A percentile compares a stretch with the other conserved stretches of the same genome.
Evolutionary conservation across 2,113 vertebrate genomes (phyloP).

Genomic region (Heptranchias perlo): DNA sequence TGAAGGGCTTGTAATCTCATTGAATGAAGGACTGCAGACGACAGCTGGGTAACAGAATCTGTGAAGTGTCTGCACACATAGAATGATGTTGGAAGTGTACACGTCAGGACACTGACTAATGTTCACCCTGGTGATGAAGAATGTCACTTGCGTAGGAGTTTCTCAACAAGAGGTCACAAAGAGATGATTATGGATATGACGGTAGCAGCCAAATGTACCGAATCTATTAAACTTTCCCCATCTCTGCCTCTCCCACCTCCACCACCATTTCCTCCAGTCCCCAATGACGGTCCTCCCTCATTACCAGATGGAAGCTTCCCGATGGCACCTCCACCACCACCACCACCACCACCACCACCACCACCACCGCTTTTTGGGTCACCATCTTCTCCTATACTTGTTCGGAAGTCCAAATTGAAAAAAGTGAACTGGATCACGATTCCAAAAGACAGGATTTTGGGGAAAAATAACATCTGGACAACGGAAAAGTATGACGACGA

Average conservation of each 20-base stretch:
- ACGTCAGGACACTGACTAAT: background rate
- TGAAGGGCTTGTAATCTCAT: background rate
- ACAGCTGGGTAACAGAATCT: background rate
- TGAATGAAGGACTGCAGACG: background rate
- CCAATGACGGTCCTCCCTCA: background rate
- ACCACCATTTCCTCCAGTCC: background rate
- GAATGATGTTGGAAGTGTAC: background rate
- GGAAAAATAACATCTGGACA: slow-evolving; percentile 28
- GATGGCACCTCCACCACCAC: background rate
- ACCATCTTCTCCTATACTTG: background rate
- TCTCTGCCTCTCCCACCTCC: background rate
- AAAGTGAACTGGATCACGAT: slow-evolving; percentile 21
- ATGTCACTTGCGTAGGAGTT: background rate
- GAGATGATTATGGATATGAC: slow-evolving; percentile 2
- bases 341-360: background rate
- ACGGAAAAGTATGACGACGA: slow-evolving; percentile 13
- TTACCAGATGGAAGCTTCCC: background rate
- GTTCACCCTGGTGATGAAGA: background rate
- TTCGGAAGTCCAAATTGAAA: slow-evolving; percentile 13
- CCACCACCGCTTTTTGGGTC: background rate
- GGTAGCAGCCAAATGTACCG: background rate
- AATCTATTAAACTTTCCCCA: background rate
- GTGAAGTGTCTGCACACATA: background rate
- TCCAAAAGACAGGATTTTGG: slow-evolving; percentile 20
- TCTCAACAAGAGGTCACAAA: background rate